These are phyloP conservation scores for Portunus trituberculatus DNA, from an alignment of 1,140 invertebrate species.

Conservation along the genomic window DNA sequence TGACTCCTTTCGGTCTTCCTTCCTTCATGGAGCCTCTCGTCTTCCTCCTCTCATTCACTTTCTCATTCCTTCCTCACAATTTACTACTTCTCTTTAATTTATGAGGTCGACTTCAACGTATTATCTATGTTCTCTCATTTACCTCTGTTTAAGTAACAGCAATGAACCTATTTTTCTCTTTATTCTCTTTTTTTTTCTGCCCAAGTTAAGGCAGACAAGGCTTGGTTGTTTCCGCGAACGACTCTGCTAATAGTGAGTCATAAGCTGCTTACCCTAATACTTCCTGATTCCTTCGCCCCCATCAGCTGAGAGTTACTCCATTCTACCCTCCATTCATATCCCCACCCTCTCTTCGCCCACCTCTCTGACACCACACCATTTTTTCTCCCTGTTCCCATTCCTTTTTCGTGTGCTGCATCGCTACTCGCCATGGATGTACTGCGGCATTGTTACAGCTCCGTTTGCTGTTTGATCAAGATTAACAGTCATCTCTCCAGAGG, in stretches of 20 bases:
- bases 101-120: not conserved
- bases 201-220: not conserved
- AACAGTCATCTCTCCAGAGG: too few relatives aligned
- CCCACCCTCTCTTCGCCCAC: not conserved
- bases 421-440: too few relatives aligned
- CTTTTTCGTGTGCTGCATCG: too few relatives aligned
- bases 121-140: not conserved
- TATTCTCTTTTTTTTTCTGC: not conserved
- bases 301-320: not conserved
- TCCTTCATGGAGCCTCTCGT: not conserved
- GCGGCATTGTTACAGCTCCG: too few relatives aligned
- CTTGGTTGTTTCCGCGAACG: not conserved
- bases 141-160: too few relatives aligned
- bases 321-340: not conserved
- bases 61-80: not conserved
- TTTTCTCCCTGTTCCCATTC: too few relatives aligned
- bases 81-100: not conserved
- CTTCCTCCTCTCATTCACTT: not conserved
- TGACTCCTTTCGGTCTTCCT: not conserved
- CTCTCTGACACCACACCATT: not conserved
- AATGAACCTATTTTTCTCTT: not conserved
- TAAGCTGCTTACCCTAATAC: not conserved
- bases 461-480: too few relatives aligned
- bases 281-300: not conserved
- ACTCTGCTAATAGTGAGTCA: not conserved